Percentiles rank a stretch among this genome's conserved stretches.
Conservation (phyloP, 2,888 invertebrate species). For the Nymphalis polychloros region DNA sequence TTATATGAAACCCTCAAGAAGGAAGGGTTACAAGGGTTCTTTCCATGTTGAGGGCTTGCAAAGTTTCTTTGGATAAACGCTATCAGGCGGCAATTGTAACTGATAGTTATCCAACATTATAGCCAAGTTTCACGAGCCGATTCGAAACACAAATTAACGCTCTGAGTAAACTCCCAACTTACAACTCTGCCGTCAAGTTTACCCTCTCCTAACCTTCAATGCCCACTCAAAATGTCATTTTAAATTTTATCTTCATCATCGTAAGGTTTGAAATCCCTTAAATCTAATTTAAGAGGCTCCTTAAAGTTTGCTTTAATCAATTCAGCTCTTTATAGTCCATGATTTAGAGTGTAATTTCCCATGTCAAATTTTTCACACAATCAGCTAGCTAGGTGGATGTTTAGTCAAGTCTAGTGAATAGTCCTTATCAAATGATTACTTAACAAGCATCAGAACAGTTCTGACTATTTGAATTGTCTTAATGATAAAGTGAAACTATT, state of each 20-base stretch:
- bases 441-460: conserved; percentile 20
- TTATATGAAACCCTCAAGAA: conserved; percentile 23
- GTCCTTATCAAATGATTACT: conserved; percentile 29
- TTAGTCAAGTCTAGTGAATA: conserved; percentile 28
- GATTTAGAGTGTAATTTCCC: not conserved
- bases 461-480: conserved; percentile 22
- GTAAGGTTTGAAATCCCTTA: conserved; percentile 6
- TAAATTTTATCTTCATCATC: not conserved
- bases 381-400: conserved; percentile 16
- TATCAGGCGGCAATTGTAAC: conserved; percentile 39
- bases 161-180: conserved; percentile 31
- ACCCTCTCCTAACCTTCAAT: conserved; percentile 17
- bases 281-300: not conserved
- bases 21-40: conserved; percentile 27
- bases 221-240: not conserved
- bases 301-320: not conserved
- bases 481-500: conserved; percentile 18
- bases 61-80: conserved; percentile 37
- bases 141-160: conserved; percentile 39
- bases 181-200: conserved; percentile 24
- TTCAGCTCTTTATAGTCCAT: not conserved
- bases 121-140: conserved; percentile 32
- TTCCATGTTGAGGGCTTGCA: conserved; percentile 29
- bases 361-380: not conserved
- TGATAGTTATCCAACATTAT: conserved; percentile 41